Percentiles rank a stretch among this genome's conserved stretches.
Conservation (phyloP, 2,797 vertebrate species). For the Chaetophractus vellerosus region DNA sequence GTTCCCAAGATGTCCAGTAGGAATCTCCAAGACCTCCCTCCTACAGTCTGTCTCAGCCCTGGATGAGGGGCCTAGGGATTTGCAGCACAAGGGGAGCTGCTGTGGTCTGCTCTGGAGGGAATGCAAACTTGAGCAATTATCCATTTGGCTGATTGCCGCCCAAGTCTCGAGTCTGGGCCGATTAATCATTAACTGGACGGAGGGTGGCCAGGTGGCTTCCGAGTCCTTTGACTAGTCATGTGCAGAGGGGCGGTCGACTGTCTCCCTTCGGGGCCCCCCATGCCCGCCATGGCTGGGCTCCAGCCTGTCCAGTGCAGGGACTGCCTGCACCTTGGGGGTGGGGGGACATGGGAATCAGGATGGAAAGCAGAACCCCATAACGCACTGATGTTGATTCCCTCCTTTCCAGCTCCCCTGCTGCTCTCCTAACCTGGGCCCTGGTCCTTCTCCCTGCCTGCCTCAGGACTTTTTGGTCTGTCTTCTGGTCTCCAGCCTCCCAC, state of each 20-base stretch:
- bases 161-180: conserved; percentile 31
- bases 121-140: conserved; percentile 47
- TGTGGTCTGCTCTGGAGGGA: not conserved
- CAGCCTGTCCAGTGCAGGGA: not conserved
- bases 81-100: not conserved
- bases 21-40: not conserved
- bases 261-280: not conserved
- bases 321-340: not conserved
- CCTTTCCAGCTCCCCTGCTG: not conserved
- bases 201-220: not conserved
- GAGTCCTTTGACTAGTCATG: conserved; percentile 78
- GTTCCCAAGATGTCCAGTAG: not conserved
- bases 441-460: not conserved
- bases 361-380: not conserved
- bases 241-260: not conserved
- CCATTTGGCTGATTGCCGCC: conserved; percentile 51
- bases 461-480: not conserved
- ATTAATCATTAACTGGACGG: conserved; percentile 75
- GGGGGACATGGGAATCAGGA: too few species aligned
- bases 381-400: fast-evolving
- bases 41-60: not conserved
- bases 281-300: not conserved
- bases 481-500: not conserved
- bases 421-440: not conserved
- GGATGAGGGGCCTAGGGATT: not conserved